phyloP scores from a whole-genome alignment of 2,888 invertebrate species.

The Athrips mouffetella region DNA sequence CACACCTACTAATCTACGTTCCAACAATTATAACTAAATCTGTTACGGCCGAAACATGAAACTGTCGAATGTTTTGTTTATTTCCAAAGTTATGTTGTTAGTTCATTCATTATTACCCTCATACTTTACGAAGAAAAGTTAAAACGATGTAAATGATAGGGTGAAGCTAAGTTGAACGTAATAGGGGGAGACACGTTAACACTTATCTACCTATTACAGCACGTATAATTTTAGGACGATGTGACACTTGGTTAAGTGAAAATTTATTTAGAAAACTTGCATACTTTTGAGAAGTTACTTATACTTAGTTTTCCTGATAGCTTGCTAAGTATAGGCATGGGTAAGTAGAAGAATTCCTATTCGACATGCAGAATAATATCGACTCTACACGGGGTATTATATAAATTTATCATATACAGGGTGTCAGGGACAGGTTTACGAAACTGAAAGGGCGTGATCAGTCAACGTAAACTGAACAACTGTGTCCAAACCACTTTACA shows the following conservation, averaged over 20 bases:
- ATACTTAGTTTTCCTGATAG: neutral
- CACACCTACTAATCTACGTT: neutral
- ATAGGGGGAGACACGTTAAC: slow-evolving; percentile 16
- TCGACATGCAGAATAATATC: too few species aligned
- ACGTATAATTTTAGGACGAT: slow-evolving; percentile 11
- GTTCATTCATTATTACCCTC: slow-evolving; percentile 5
- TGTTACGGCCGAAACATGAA: neutral
- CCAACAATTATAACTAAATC: neutral
- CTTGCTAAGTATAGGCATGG: too few species aligned
- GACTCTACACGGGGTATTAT: too few species aligned
- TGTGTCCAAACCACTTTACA: too few species aligned
- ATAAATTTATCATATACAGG: too few species aligned
- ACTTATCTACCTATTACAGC: slow-evolving; percentile 14
- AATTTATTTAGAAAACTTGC: slow-evolving; percentile 10
- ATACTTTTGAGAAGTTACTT: slow-evolving; percentile 4
- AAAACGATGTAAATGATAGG: slow-evolving; percentile 14
- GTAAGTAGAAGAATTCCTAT: too few species aligned
- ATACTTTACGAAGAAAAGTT: slow-evolving; percentile 10
- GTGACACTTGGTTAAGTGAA: slow-evolving; percentile 4
- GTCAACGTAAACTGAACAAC: too few species aligned
- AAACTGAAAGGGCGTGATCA: too few species aligned
- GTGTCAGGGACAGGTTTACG: too few species aligned
- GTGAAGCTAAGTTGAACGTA: slow-evolving; percentile 15
- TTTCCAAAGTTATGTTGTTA: slow-evolving; percentile 1
- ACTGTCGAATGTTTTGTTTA: slow-evolving; percentile 4